Base-by-base conservation (phyloP, 2,797 vertebrate genomes). In the Pipistrellus kuhlii region DNA sequence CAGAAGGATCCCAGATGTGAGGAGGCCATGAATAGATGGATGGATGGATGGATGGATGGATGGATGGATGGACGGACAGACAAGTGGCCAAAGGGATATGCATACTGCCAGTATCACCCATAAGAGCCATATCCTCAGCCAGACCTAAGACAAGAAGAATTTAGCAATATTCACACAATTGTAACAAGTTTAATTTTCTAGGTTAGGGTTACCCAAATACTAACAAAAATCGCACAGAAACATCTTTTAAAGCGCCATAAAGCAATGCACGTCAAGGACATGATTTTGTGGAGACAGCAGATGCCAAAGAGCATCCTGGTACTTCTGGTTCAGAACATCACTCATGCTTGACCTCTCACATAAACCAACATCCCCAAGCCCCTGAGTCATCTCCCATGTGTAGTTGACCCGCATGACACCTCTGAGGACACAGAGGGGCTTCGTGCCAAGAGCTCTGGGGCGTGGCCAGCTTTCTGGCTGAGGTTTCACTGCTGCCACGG, bases 121-220 rank as follows among this genome's bases (percentile, higher is more conserved):
- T 5, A 35, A 81, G 23, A 75, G n/a, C 38, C 69, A 66, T 1
- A 59, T 25, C 17, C 18, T 18, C 55, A 35, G 84, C n/a, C 71
- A 77, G 87, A 25, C 11, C 21, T 17, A 32, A 64, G 46, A 12
- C 32, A 66, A 82, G 73, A 83, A 84, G 27, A 44, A 72, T 30
- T 87, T 48, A 69, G 35, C 30, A 68, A 25, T 73, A 71, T 35
- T 3, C 30, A 3, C 35, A 86, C 10, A 57, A 66, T 0, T 53
- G 8, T 23, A 89, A 76, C n/a, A 81, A 68, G 57, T 27, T 64
- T 91, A 32, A 93, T 72, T 81, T 84, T 81, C 66, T 44, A 83
- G 64, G 51, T 92, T 30, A 86, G 15, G 51, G 30, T 55, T n/a
- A 18, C 48, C 5, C 41, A 62, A 25, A 66, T 25, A 32, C 80